Base-by-base conservation (phyloP, 37 sponge, comb jelly and placozoan genomes). In the Lycopodina hypogea region DNA sequence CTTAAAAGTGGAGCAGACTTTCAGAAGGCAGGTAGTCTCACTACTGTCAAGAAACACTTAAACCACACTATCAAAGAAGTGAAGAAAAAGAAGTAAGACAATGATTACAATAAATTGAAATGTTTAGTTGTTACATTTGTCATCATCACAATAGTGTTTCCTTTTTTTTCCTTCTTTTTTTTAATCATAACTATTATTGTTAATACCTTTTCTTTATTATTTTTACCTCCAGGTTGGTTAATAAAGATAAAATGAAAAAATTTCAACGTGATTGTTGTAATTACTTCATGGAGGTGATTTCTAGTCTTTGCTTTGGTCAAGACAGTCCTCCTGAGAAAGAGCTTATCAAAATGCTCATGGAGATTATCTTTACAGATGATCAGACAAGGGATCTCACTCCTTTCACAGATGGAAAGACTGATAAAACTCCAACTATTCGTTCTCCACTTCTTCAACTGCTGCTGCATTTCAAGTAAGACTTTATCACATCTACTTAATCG, bases 271-370 rank as follows among this genome's bases (percentile, higher is more conserved):
- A 65, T 30, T 89, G 89, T 55, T 65, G 57, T 19, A 32, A 37
- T 3, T 89, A 84, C 36, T 92, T 92, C 61, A 80, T 88, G 71
- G 93, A 92, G 51, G 78, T 92, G 22, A 80, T 92, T 21, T 92
- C 93, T 36, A 75, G 65, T 32, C 81, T 92, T 0, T 92, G 93
- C 64, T 92, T 92, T 73, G 93, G 89, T 11, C 72, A 55, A 21
- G 36, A 57, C 40, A 78, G 56, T n/a, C 59, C 81, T 24, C 93
- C 93, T 56, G 81, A 87, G 73, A 67, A 71, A 75, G 82, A 65
- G 0, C 89, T 92, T 17, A 71, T 88, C 24, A 42, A 73, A 35
- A 59, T 74, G 69, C 78, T 92, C 9, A 77, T 92, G 69, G 68
- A 84, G 21, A 76, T 68, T 38, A 78, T 92, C 4, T 84, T 88